These are phyloP conservation scores for Lagria hirta DNA, from an alignment of 2,888 invertebrate genomes.

Conservation along the genomic window DNA sequence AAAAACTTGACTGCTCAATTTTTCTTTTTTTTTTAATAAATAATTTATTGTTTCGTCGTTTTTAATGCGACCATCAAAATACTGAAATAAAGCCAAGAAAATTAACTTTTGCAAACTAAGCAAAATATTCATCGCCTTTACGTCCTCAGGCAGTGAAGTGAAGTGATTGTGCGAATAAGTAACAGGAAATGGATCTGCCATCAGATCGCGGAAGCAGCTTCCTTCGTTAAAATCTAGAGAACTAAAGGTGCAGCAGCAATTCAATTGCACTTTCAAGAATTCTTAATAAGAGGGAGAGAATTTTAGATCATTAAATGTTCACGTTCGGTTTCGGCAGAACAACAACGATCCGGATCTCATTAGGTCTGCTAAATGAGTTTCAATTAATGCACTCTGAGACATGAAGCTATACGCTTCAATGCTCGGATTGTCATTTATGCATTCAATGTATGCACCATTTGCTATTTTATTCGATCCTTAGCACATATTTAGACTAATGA, in stretches of 20 bases:
- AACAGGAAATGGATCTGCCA: constrained; percentile 11
- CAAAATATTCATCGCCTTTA: too few species aligned
- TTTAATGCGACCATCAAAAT: too few species aligned
- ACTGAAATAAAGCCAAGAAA: too few species aligned
- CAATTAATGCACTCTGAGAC: constrained; percentile 39
- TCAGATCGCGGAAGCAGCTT: constrained; percentile 5
- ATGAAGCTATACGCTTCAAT: constrained; percentile 26
- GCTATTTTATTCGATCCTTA: too few species aligned
- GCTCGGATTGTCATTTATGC: constrained; percentile 19
- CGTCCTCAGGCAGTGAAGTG: constrained; percentile 10
- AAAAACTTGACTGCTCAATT: too few species aligned
- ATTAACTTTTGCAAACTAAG: too few species aligned
- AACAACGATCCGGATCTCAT: constrained; percentile 37
- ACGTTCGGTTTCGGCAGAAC: constrained; percentile 40
- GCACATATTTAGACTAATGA: too few species aligned
- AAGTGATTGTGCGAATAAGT: too few species aligned
- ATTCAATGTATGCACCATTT: too few species aligned
- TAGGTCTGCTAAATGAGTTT: constrained; percentile 41
- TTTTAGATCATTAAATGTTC: constrained; percentile 41
- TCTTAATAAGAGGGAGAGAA: constrained; percentile 1
- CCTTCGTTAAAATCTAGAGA: constrained; percentile 18
- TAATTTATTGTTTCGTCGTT: too few species aligned
- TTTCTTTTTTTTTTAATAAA: too few species aligned
- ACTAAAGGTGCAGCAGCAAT: constrained; percentile 18
- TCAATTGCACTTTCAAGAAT: constrained; percentile 14